These are phyloP conservation scores for Achatina immaculata DNA, from an alignment of 1,140 invertebrate genomes.

Conservation along the genomic window DNA sequence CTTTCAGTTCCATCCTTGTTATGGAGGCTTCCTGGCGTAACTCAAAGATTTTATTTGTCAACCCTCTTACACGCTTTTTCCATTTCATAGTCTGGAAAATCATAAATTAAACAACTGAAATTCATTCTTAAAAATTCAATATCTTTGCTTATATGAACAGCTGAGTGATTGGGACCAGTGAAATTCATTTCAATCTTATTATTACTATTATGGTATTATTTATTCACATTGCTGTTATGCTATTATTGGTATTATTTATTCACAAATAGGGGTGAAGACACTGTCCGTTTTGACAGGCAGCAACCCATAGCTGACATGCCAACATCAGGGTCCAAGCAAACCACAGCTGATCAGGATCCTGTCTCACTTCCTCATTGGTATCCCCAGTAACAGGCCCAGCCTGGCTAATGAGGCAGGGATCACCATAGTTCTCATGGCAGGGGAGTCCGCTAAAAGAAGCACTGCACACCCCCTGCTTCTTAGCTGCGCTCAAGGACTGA, in stretches of 20 bases:
- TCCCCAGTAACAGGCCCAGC: no score
- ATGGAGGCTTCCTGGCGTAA: conserved; percentile 27
- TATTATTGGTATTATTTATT: conserved; percentile 1
- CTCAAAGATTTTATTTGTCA: conserved; percentile 31
- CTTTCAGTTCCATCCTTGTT: conserved; percentile 23
- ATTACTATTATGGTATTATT: background rate
- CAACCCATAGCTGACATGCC: no score
- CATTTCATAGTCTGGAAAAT: conserved; percentile 17
- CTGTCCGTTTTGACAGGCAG: no score
- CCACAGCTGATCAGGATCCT: no score
- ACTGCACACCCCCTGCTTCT: no score
- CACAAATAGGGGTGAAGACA: background rate
- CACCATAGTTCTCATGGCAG: no score
- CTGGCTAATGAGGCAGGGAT: no score
- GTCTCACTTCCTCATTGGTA: no score
- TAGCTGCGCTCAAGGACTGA: no score
- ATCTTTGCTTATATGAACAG: background rate
- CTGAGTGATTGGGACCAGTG: background rate
- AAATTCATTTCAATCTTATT: background rate
- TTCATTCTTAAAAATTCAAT: background rate
- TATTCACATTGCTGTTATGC: background rate
- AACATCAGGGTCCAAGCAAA: no score
- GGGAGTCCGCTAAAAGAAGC: no score
- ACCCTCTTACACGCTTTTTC: conserved; percentile 19
- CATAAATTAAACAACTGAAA: background rate